Conservation (phyloP, 2,888 invertebrate genomes). For the Diadromus collaris region DNA sequence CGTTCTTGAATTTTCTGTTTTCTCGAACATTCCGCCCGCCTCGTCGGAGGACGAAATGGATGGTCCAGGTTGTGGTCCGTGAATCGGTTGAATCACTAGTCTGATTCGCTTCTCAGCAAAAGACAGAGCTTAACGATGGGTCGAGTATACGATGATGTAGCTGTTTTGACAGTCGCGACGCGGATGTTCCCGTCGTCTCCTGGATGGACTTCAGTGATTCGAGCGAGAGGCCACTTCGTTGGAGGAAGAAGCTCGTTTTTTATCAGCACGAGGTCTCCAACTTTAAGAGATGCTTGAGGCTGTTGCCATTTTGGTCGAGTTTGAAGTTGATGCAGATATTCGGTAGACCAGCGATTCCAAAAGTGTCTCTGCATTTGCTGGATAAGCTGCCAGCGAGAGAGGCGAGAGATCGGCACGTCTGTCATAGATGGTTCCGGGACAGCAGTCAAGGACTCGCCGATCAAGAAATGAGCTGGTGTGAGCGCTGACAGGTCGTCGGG, state of each 20-base stretch:
- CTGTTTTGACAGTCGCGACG: constrained; percentile 24
- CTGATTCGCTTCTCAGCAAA: not conserved
- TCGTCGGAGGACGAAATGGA: too few relatives aligned
- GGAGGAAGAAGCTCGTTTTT: constrained; percentile 8
- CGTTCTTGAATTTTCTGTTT: too few relatives aligned
- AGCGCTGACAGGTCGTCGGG: constrained; percentile 16
- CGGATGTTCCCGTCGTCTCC: constrained; percentile 23
- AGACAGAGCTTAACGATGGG: constrained; percentile 33
- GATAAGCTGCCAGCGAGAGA: constrained; percentile 20
- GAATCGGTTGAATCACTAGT: too few relatives aligned
- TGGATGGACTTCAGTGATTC: constrained; percentile 9
- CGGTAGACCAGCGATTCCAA: constrained; percentile 35
- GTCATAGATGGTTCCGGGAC: constrained; percentile 28
- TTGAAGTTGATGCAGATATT: constrained; percentile 26
- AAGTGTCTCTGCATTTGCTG: constrained; percentile 27
- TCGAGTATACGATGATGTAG: constrained; percentile 20
- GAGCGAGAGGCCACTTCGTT: constrained; percentile 27
- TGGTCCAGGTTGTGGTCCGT: too few relatives aligned
- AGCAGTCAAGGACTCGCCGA: constrained; percentile 19
- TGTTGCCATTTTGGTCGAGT: constrained; percentile 34
- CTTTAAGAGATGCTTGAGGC: not conserved
- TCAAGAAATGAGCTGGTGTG: constrained; percentile 29
- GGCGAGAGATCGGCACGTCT: constrained; percentile 11
- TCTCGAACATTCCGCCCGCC: too few relatives aligned
- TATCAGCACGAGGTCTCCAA: constrained; percentile 24